Evolutionary conservation across 2,113 vertebrate genomes (phyloP).

Genomic region (Potamarius usumacintae): DNA sequence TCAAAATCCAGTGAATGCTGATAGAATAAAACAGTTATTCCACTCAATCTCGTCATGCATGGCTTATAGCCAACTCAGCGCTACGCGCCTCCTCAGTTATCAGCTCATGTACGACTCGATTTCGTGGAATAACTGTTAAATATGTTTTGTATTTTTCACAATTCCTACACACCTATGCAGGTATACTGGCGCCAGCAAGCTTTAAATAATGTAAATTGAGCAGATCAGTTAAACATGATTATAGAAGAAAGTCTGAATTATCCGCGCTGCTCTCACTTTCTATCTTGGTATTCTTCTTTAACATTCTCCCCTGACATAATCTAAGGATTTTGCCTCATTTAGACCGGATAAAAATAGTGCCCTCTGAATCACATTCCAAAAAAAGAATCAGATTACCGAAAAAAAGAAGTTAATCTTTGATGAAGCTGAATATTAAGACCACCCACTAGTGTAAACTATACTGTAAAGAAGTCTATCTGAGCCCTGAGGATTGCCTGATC

Average conservation of each 20-base stretch:
- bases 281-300: background rate
- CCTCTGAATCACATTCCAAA: constrained; percentile 23
- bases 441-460: constrained; percentile 53
- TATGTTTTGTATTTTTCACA: background rate
- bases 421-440: constrained; percentile 61
- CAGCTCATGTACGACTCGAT: too few relatives aligned
- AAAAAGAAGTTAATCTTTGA: constrained; percentile 52
- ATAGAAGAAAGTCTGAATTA: constrained; percentile 9
- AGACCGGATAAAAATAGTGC: constrained; percentile 15
- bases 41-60: too few relatives aligned
- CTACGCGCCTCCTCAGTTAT: too few relatives aligned
- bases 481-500: constrained; percentile 35
- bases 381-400: constrained; percentile 48
- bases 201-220: constrained; percentile 7
- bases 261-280: background rate
- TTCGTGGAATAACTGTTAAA: too few relatives aligned
- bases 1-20: too few relatives aligned
- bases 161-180: background rate
- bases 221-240: constrained; percentile 16
- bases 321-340: constrained; percentile 5
- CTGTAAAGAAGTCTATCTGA: constrained; percentile 44
- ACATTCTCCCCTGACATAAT: constrained; percentile 22
- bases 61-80: too few relatives aligned
- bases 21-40: too few relatives aligned
- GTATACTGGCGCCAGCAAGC: background rate